Base-by-base conservation (phyloP, 2,113 vertebrate genomes). In the Enhydra lutris region DNA sequence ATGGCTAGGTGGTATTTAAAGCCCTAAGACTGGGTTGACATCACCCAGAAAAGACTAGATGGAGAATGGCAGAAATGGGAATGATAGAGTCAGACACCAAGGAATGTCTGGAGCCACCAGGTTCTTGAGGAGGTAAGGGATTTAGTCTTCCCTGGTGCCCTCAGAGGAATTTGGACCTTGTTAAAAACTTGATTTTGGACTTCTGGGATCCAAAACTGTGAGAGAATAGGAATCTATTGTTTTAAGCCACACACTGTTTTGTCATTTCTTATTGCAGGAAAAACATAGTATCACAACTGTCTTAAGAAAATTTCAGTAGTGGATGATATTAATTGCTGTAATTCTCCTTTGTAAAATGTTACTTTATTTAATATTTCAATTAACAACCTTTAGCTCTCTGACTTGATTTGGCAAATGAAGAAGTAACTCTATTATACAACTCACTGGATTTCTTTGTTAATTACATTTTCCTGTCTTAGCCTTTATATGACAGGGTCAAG, bases 401-500 rank as follows among this genome's bases (percentile, higher is more conserved):
- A 52, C 31, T 80, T 39, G 42, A 86, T 86, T 94, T 80, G 86
- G 39, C 34, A 93, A 89, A 78, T 15, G 71, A 21, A 65, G 6
- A 45, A 3, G 8, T 45, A 69, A 45, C 57, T 87, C 4, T 73
- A n/a, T 18, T 17, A 29, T 0, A n/a, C 0, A 86, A n/a, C 8
- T 24, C 24, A 3, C 5, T 65, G 12, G 20, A 14, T 11, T 78
- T 45, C 36, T 81, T 55, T n/a, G 24, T 87, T 90, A 79, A 78
- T 78, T 81, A 29, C 11, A 18, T 74, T 89, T 95, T 93, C 7
- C 17, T 67, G 34, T 63, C 90, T 95, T 42, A 82, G 86, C 55
- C 24, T 65, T 39, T 61, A 55, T 67, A 15, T 82, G 29, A 82
- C 20, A 90, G 12, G 12, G 4, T 47, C 21, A 81, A 42, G 36